Evolutionary conservation across 1,140 invertebrate species (phyloP), one percentile per base, ranked within the genome.

Genomic region (Heliconius congener): DNA sequence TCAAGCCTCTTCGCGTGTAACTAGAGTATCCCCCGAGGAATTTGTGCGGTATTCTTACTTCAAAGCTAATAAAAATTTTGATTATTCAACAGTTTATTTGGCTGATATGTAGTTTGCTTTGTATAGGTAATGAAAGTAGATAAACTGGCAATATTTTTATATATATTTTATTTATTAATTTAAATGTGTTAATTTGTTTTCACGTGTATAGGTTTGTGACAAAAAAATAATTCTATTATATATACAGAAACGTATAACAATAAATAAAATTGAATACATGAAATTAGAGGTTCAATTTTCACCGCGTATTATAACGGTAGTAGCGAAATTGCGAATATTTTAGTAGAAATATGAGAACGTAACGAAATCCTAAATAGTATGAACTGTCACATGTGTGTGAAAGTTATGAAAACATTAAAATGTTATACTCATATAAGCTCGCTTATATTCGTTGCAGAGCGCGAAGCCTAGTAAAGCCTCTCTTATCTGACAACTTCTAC

Each of bases 401-500:
- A 81, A 81, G 72, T 81, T 81, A 81, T 81, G 76, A 78, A 76
- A 78, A 78, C 80, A 81, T 81, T 81, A 78, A 78, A 81, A 78
- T 77, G 70, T 77, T 70, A 81, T 78, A 79, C 74, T 81, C 74
- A 75, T 76, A 60, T 76, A 76, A 81, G 76, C 83, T 71, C 81
- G 80, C 84, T 86, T 87, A 90, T 89, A 91, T 88, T 86, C 85
- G 81, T 82, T 76, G 82, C 78, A 82, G 82, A 80, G 78, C 80
- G 71, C 83, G 83, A 84, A 87, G 81, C 83, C 83, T 76, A 80
- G 79, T 82, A 88, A 90, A 93, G 86, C 87, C 87, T 79, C 81
- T 84, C 87, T 90, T 89, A 92, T 91, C 89, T 89, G 81, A 81
- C 84, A 93, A 93, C 91, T 94, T 92, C 88, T 88, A 87, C 90